phyloP scores from a whole-genome alignment of 1,140 invertebrate species.

The Drosophila hydei region DNA sequence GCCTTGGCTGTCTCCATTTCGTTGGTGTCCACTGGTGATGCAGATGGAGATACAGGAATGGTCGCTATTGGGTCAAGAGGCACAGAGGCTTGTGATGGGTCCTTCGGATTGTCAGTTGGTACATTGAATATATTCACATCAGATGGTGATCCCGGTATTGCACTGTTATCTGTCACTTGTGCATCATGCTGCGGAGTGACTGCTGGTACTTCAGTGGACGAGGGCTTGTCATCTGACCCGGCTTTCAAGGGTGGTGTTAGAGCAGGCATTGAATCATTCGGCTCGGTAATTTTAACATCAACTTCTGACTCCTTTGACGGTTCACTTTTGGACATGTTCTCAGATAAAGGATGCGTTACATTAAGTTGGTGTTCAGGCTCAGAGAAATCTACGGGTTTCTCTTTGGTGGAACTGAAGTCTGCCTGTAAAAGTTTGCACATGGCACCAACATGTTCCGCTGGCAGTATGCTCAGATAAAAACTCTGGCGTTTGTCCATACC shows the following conservation, averaged over 20 bases:
- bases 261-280: background rate
- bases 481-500: conserved; percentile 72
- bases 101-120: conserved; percentile 56
- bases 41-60: conserved; percentile 5
- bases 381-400: background rate
- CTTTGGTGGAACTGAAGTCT: conserved; percentile 27
- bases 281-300: background rate
- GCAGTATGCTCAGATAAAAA: conserved; percentile 87
- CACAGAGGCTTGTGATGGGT: background rate
- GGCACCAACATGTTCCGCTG: conserved; percentile 88
- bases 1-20: conserved; percentile 29
- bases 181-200: background rate
- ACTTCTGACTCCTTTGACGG: background rate
- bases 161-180: conserved; percentile 5
- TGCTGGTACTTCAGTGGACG: background rate
- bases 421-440: conserved; percentile 85
- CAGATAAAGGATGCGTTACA: conserved; percentile 5
- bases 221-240: conserved; percentile 18
- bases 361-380: conserved; percentile 20
- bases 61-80: background rate
- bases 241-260: conserved; percentile 25
- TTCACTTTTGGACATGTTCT: conserved; percentile 38
- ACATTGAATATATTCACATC: conserved; percentile 81
- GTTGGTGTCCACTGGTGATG: conserved; percentile 21
- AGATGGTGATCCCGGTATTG: conserved; percentile 29